Conservation (phyloP, 2,888 invertebrate species). For the Stomorhina lunata region DNA sequence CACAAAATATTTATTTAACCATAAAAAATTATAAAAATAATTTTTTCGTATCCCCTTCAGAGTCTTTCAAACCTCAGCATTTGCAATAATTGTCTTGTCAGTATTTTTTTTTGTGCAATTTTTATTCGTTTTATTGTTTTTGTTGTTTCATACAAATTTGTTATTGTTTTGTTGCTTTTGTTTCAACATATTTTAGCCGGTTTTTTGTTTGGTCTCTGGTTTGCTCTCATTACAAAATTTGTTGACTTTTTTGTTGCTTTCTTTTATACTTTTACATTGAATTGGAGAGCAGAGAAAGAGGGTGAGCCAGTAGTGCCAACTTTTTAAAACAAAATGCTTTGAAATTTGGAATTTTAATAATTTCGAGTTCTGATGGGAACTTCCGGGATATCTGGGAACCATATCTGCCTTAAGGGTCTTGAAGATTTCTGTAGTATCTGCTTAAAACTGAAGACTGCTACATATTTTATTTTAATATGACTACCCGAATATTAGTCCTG, state of each 20-base stretch:
- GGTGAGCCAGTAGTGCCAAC: constrained; percentile 28
- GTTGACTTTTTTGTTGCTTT: not conserved
- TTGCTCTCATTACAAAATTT: constrained; percentile 25
- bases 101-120: constrained; percentile 1
- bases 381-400: too few species aligned
- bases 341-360: too few species aligned
- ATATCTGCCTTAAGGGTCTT: too few species aligned
- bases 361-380: too few species aligned
- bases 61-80: constrained; percentile 1
- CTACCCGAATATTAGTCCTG: too few species aligned
- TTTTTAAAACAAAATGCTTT: not conserved
- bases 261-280: not conserved
- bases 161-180: constrained; percentile 41
- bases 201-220: constrained; percentile 13
- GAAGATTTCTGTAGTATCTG: too few species aligned
- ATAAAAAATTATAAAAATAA: not conserved
- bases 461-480: too few species aligned
- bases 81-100: constrained; percentile 50
- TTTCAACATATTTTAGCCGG: constrained; percentile 55
- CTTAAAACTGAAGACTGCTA: too few species aligned
- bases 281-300: not conserved
- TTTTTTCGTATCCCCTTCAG: constrained; percentile 14
- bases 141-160: constrained; percentile 19
- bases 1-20: not conserved
- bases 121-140: not conserved